A percentile compares a stretch with the other conserved stretches of the same genome.
Conservation (phyloP, 2,797 vertebrate genomes). For the Sparidentex hasta region DNA sequence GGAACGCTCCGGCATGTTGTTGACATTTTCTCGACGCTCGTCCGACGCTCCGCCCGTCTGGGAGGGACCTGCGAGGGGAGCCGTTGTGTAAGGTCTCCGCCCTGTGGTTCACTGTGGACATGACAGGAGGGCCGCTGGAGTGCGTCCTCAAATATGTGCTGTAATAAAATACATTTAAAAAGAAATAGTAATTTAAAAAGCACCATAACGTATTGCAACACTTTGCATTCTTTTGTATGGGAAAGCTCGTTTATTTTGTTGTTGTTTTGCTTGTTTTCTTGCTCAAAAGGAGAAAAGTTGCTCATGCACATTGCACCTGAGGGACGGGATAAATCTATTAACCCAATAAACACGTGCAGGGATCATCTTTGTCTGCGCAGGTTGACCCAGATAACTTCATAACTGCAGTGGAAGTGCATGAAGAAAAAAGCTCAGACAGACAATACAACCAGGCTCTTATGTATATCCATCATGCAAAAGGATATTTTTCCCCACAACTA, state of each 20-base stretch:
- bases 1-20: conserved; percentile 77
- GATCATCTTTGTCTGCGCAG: conserved; percentile 52
- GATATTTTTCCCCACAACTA: not conserved
- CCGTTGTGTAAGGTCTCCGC: conserved; percentile 56
- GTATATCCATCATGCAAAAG: not conserved
- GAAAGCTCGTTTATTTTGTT: not conserved
- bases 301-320: conserved; percentile 7
- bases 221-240: not conserved
- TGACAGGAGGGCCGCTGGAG: conserved; percentile 44
- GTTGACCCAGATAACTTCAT: conserved; percentile 57
- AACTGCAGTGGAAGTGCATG: conserved; percentile 20
- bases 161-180: conserved; percentile 1
- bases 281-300: not conserved
- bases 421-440: conserved; percentile 11
- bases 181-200: too few relatives aligned
- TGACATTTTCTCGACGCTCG: conserved; percentile 63
- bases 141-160: not conserved
- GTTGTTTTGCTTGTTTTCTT: not conserved
- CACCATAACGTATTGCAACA: not conserved
- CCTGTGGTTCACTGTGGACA: conserved; percentile 55
- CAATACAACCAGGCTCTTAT: not conserved
- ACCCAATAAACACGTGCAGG: conserved; percentile 1
- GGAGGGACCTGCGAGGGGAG: conserved; percentile 23
- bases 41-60: conserved; percentile 61
- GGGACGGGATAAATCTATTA: conserved; percentile 7